Conservation (phyloP, 2,888 invertebrate species). For the Drosophila borborema region DNA sequence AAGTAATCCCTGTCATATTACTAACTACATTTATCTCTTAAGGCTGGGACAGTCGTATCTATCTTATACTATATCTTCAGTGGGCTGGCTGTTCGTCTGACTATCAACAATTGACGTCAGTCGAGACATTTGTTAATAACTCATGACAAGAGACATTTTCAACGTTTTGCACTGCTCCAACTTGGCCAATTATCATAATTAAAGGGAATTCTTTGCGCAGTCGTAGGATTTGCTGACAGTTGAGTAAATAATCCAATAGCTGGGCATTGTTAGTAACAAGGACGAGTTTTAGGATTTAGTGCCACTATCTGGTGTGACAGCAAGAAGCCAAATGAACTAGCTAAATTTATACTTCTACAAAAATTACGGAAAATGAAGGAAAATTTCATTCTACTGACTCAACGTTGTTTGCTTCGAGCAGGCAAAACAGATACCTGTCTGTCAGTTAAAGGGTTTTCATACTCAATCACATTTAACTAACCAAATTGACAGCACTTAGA, state of each 20-base stretch:
- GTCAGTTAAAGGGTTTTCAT: not conserved
- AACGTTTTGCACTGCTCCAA: conserved; percentile 1
- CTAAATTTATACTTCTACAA: not conserved
- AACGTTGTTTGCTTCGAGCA: not conserved
- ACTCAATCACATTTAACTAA: not conserved
- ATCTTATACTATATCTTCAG: conserved; percentile 1
- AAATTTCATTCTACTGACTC: not conserved
- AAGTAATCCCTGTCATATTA: conserved; percentile 21
- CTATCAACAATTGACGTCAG: conserved; percentile 37
- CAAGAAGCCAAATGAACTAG: not conserved
- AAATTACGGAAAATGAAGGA: not conserved
- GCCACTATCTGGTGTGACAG: not conserved
- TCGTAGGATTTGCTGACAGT: conserved; percentile 2
- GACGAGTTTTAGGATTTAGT: not conserved
- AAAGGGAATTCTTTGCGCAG: conserved; percentile 7
- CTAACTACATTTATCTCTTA: conserved; percentile 10
- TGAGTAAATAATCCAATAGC: not conserved
- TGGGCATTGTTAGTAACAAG: not conserved
- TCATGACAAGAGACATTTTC: conserved; percentile 21
- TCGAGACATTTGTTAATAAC: conserved; percentile 21
- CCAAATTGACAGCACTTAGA: conserved; percentile 5
- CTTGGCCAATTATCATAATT: conserved; percentile 43
- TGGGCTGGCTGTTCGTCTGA: not conserved
- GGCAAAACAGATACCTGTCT: not conserved
- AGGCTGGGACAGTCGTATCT: not conserved